These are phyloP conservation scores for Drosophila nasuta DNA, from an alignment of 1,140 invertebrate genomes.

Conservation along the genomic window DNA sequence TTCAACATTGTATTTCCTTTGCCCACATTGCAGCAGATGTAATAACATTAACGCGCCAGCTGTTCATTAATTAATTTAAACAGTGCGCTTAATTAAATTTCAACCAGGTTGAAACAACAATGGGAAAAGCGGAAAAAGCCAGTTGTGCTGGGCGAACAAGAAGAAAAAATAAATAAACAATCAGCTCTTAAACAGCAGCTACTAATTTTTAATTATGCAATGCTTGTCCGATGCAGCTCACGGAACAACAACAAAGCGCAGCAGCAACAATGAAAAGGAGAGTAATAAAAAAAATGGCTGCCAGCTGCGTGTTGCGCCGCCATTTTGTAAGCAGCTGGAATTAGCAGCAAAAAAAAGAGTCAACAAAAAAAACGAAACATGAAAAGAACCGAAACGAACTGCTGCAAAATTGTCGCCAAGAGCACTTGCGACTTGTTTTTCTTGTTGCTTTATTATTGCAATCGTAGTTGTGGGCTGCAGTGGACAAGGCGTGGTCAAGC, in stretches of 20 bases:
- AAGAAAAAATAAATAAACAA: constrained; percentile 52
- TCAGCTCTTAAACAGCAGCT: constrained; percentile 61
- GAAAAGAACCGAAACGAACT: constrained; percentile 20
- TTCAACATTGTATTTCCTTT: constrained; percentile 1
- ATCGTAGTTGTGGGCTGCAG: constrained; percentile 27
- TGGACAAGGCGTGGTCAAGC: constrained; percentile 63
- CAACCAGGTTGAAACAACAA: constrained; percentile 27
- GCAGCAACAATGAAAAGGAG: constrained; percentile 3
- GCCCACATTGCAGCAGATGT: constrained; percentile 4
- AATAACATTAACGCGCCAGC: constrained; percentile 8
- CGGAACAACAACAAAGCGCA: constrained; percentile 29
- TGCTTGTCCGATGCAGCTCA: constrained; percentile 47
- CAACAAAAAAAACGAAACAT: constrained; percentile 23
- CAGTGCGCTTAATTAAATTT: constrained; percentile 55
- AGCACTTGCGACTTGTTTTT: constrained; percentile 31
- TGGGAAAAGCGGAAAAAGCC: constrained; percentile 13
- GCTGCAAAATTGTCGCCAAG: constrained; percentile 68
- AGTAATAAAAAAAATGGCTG: constrained; percentile 50
- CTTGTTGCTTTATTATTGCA: constrained; percentile 6
- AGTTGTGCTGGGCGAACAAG: neutral
- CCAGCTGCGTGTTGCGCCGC: constrained; percentile 61
- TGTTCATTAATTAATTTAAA: constrained; percentile 23
- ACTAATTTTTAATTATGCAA: constrained; percentile 76
- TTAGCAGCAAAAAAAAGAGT: constrained; percentile 49
- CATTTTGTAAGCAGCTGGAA: constrained; percentile 74